Evolutionary conservation across 2,888 invertebrate species (phyloP), one percentile per base, ranked within the genome.

Genomic region (Melanophora roralis): DNA sequence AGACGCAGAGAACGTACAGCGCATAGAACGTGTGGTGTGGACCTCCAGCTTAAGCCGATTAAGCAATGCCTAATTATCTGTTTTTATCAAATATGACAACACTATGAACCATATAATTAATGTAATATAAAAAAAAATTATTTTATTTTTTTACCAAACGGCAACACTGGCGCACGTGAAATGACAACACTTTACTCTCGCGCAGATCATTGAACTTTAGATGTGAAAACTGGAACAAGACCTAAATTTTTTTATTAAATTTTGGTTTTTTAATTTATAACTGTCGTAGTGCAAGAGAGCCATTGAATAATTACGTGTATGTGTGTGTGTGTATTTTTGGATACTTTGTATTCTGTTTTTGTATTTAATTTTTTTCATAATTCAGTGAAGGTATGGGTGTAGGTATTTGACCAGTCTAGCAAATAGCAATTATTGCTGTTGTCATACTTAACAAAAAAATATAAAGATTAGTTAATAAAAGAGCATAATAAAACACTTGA

Each of bases 201-300:
- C 47, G 57, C 34, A 86, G 86, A 85, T 86, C 86, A 85, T 85
- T 86, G 86, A 86, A 86, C 86, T 86, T 85, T 68, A 83, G 82
- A 85, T 85, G 85, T 84, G 85, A 86, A 86, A 86, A 86, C 85
- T 86, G 85, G 86, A 86, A 86, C 86, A 86, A 86, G 86, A 86
- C 86, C 86, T 84, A 86, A 85, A 86, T 86, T 86, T 86, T 16
- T 12, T 53, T 51, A 53, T n/a, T n/a, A 45, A 34, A 21, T 62
- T 45, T 57, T n/a, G n/a, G 62, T 55, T 64, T 23, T 55, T 51
- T 8, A 51, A 27, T 12, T 45, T 77, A 14, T 47, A 62, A 34
- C 62, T 68, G 53, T 27, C 32, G 12, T n/a, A 47, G 27, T 43
- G 12, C 9, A n/a, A 27, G 16, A 23, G 49, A 21, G 21, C 34